A percentile compares a stretch with the other conserved stretches of the same genome.
phyloP scores from a whole-genome alignment of 2,113 vertebrate genomes.

The Hyla sarda region DNA sequence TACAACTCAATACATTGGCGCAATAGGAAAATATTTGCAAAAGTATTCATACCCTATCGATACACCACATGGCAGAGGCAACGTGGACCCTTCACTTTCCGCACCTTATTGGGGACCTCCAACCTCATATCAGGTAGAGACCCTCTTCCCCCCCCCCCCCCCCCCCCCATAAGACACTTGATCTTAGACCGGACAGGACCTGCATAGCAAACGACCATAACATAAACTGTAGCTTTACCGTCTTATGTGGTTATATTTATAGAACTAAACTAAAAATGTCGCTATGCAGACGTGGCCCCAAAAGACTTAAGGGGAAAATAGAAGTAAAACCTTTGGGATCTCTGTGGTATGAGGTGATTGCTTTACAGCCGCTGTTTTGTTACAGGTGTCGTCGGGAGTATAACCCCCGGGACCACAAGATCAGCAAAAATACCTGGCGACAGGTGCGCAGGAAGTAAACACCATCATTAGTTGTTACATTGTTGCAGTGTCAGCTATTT shows the following conservation, averaged over 20 bases:
- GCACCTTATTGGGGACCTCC: too few relatives aligned
- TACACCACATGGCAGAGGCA: too few relatives aligned
- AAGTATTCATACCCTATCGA: too few relatives aligned
- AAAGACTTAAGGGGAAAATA: not conserved
- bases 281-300: not conserved
- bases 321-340: not conserved
- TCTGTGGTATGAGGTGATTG: not conserved
- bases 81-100: too few relatives aligned
- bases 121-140: too few relatives aligned
- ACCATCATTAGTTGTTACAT: constrained; percentile 29
- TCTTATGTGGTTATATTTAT: not conserved
- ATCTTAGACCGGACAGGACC: too few relatives aligned
- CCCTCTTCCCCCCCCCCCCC: too few relatives aligned
- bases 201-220: not conserved
- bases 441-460: constrained; percentile 11
- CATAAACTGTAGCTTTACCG: not conserved
- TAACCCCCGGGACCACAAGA: not conserved
- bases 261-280: not conserved
- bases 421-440: not conserved
- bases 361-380: not conserved
- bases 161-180: not conserved
- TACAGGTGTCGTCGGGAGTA: too few relatives aligned
- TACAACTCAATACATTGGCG: too few relatives aligned
- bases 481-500: not conserved
- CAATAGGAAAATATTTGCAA: too few relatives aligned